Evolutionary conservation across 2,888 invertebrate species (phyloP).

Genomic region (Drosophila prolongata): DNA sequence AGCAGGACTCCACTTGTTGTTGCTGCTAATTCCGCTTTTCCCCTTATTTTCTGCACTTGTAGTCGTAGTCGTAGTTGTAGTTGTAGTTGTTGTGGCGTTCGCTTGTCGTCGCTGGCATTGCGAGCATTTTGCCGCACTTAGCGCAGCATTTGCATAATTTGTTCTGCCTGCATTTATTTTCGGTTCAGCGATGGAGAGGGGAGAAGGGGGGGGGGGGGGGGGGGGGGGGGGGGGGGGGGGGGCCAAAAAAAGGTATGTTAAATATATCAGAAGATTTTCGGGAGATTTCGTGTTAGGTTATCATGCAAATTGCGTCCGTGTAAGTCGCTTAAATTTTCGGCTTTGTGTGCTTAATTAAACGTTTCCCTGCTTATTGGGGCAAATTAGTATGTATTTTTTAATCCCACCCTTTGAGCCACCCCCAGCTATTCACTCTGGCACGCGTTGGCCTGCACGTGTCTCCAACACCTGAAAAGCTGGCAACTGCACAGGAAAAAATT

Average conservation of each 20-base stretch:
- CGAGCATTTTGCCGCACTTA: constrained; percentile 55
- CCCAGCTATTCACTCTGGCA: constrained; percentile 27
- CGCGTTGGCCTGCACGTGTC: constrained; percentile 67
- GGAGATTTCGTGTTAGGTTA: constrained; percentile 7
- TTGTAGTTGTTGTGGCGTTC: constrained; percentile 35
- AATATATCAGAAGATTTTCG: constrained; percentile 15
- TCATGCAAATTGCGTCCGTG: constrained; percentile 27
- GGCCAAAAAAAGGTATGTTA: background rate
- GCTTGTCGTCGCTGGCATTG: constrained; percentile 52
- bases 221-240: too few species aligned
- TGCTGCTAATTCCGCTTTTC: constrained; percentile 32
- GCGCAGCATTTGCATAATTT: constrained; percentile 55
- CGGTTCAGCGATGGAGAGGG: background rate
- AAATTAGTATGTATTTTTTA: constrained; percentile 26
- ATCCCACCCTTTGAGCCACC: constrained; percentile 9
- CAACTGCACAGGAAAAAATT: background rate
- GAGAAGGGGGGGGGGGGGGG: too few species aligned
- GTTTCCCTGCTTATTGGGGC: constrained; percentile 39
- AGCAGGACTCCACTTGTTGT: constrained; percentile 29
- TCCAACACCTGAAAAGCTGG: constrained; percentile 33
- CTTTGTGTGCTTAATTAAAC: constrained; percentile 34
- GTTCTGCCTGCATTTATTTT: constrained; percentile 30
- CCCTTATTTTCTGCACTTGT: constrained; percentile 31
- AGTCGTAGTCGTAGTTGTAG: constrained; percentile 6
- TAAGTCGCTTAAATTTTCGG: constrained; percentile 29